Base-by-base conservation (phyloP, 1,140 invertebrate species). In the Rhynchophorus ferrugineus region DNA sequence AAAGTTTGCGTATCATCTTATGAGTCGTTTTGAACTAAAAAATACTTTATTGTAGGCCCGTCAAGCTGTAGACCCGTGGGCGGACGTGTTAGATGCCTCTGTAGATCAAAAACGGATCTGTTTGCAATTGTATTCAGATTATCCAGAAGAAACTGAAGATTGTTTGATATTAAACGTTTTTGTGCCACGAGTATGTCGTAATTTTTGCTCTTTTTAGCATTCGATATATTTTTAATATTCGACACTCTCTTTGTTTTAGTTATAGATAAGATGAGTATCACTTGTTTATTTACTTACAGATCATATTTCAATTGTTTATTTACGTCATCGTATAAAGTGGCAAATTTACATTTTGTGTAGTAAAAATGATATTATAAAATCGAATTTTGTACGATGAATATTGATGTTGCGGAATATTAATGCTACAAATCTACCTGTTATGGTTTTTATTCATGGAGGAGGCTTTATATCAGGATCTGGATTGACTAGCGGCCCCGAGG, bases 151-250 rank as follows among this genome's bases (percentile, higher is more conserved):
- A 38, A 53, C 14, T 41, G 51, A 53, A 19, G 51, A 53, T 34
- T 53, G 51, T 33, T 21, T 53, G 2, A 16, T 36, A 41, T 7
- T 53, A 7, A 53, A 29, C 19, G 51, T 53, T 17, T 53, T 33
- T 22, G 44, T 42, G 0, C 51, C 51, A 24, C 51, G 44, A 44
- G 49, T 51, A 51, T 19, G 44, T 46, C n/a, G n/a, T n/a, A n/a
- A n/a, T n/a, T n/a, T n/a, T n/a, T n/a, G n/a, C n/a, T n/a, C n/a
- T n/a, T n/a, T n/a, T n/a, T n/a, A n/a, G n/a, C n/a, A n/a, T n/a
- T n/a, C n/a, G n/a, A n/a, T n/a, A n/a, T n/a, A n/a, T n/a, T n/a
- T n/a, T n/a, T n/a, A n/a, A n/a, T n/a, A n/a, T n/a, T n/a, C n/a
- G n/a, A n/a, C n/a, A n/a, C n/a, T n/a, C n/a, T n/a, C n/a, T n/a